phyloP scores from a whole-genome alignment of 2,888 invertebrate genomes.

The Lomographa bimaculata region DNA sequence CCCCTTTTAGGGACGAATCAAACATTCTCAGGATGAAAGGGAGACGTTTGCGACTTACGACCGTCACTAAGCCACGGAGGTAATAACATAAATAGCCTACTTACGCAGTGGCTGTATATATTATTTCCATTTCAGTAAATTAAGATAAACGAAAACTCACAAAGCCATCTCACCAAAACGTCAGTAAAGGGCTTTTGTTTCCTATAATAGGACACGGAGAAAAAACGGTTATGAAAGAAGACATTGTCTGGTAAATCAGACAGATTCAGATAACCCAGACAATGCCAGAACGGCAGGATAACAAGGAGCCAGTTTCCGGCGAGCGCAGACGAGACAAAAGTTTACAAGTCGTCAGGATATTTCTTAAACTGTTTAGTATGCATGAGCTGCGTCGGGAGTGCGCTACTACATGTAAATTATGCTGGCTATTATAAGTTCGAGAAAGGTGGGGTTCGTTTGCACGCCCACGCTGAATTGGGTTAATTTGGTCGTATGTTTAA shows the following conservation, averaged over 20 bases:
- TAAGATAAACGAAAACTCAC: conserved; percentile 21
- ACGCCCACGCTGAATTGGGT: conserved; percentile 27
- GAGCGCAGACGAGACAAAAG: conserved; percentile 63
- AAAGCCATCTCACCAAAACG: conserved; percentile 34
- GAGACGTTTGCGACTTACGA: conserved; percentile 38
- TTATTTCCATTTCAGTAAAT: conserved; percentile 25
- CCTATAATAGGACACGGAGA: conserved; percentile 38
- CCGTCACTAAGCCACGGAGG: conserved; percentile 27
- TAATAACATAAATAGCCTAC: conserved; percentile 31
- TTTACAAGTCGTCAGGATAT: conserved; percentile 61
- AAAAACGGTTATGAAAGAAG: conserved; percentile 47
- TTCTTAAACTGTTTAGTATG: conserved; percentile 65
- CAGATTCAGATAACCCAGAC: conserved; percentile 64
- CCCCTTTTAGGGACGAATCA: conserved; percentile 60
- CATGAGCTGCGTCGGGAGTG: conserved; percentile 49
- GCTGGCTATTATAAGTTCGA: conserved; percentile 39
- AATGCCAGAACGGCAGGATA: conserved; percentile 63
- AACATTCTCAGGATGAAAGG: conserved; percentile 54
- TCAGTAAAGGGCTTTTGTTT: conserved; percentile 38
- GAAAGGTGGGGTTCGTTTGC: conserved; percentile 33
- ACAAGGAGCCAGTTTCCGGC: conserved; percentile 69
- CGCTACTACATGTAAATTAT: conserved; percentile 52
- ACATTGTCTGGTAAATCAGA: conserved; percentile 61
- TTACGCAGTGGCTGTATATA: conserved; percentile 25
- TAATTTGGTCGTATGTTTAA: conserved; percentile 10